These are phyloP conservation scores for Stenoptilia bipunctidactyla DNA, from an alignment of 2,888 invertebrate genomes.

Conservation along the genomic window DNA sequence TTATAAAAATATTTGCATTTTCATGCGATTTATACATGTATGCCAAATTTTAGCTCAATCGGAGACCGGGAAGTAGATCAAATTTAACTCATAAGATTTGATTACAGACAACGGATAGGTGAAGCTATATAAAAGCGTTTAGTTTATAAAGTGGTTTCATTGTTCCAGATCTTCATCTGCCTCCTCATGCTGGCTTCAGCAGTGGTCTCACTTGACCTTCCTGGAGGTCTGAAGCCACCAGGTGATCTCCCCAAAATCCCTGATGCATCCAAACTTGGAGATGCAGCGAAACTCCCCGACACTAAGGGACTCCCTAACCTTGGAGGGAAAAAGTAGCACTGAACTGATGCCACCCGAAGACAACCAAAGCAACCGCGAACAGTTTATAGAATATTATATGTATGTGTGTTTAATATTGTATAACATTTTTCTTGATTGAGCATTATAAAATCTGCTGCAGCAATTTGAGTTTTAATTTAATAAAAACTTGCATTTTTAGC, in stretches of 20 bases:
- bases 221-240: conserved; percentile 23
- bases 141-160: too few species aligned
- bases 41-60: too few species aligned
- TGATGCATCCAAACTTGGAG: conserved; percentile 20
- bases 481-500: too few species aligned
- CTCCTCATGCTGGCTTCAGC: conserved; percentile 38
- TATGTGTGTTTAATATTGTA: neutral
- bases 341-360: conserved; percentile 5
- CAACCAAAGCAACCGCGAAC: conserved; percentile 10
- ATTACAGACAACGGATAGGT: too few species aligned
- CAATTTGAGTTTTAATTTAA: conserved; percentile 14
- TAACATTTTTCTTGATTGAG: too few species aligned
- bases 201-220: conserved; percentile 26
- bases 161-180: conserved; percentile 32
- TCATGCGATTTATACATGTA: too few species aligned
- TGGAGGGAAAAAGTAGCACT: conserved; percentile 16
- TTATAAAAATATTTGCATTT: too few species aligned
- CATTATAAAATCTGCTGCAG: conserved; percentile 31
- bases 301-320: conserved; percentile 16
- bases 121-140: too few species aligned
- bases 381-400: conserved; percentile 20
- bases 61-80: too few species aligned
- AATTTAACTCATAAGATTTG: too few species aligned
- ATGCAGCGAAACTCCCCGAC: conserved; percentile 25
- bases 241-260: conserved; percentile 19